Evolutionary conservation across 23 tunicate genomes (phyloP).

Genomic region (Halocynthia roretzi): DNA sequence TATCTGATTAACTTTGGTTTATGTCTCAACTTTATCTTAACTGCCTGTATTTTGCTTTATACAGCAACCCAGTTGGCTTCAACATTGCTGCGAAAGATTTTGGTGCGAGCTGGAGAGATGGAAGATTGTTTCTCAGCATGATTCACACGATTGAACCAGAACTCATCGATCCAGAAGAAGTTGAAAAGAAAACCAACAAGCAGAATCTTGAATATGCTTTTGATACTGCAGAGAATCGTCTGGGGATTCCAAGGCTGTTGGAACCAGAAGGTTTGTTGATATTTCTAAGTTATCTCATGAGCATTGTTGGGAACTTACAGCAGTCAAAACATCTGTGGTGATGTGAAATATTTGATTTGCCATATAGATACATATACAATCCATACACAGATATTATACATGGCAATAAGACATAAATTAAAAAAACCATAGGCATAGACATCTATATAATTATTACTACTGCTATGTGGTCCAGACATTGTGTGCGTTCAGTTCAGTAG

Average conservation of each 20-base stretch:
- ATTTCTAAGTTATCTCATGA: too few species aligned
- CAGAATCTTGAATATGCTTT: constrained; percentile 79
- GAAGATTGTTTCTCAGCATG: constrained; percentile 79
- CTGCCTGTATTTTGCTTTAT: background rate
- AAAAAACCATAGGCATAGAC: background rate
- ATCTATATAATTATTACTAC: too few species aligned
- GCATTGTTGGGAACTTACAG: too few species aligned
- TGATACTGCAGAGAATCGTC: constrained; percentile 63
- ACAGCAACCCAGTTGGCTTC: constrained; percentile 74
- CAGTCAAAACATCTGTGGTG: too few species aligned
- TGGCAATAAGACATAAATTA: too few species aligned
- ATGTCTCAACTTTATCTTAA: too few species aligned
- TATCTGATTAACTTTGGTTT: too few species aligned
- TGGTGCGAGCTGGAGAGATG: constrained; percentile 95
- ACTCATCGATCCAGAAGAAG: constrained; percentile 52
- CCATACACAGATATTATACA: too few species aligned
- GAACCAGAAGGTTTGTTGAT: constrained; percentile 69
- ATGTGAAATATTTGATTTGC: too few species aligned
- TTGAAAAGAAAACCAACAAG: constrained; percentile 37
- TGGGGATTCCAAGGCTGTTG: constrained; percentile 75
- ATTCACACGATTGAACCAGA: constrained; percentile 81
- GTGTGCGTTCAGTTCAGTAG: too few species aligned
- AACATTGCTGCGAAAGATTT: constrained; percentile 79
- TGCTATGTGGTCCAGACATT: too few species aligned
- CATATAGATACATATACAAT: too few species aligned